Conservation (phyloP, 1,140 invertebrate genomes). For the Lordiphosa clarofinis region DNA sequence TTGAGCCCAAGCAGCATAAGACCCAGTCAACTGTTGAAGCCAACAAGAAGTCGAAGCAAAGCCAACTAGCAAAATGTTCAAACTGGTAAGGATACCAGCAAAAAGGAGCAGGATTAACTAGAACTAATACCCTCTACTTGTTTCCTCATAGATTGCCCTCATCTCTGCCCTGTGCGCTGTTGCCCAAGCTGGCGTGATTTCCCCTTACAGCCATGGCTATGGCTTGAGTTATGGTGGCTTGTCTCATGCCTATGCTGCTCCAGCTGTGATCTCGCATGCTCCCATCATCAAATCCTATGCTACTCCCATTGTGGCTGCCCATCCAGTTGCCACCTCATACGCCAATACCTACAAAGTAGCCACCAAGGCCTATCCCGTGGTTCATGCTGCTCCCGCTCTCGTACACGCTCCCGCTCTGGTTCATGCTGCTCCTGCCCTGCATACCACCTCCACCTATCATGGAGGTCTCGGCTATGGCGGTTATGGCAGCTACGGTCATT, state of each 20-base stretch:
- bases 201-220: slow-evolving; percentile 64
- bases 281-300: slow-evolving; percentile 71
- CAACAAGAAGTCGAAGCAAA: slow-evolving; percentile 49
- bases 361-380: slow-evolving; percentile 69
- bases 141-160: slow-evolving; percentile 54
- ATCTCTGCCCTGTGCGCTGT: slow-evolving; percentile 72
- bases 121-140: not conserved
- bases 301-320: slow-evolving; percentile 73
- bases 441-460: slow-evolving; percentile 71
- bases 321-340: slow-evolving; percentile 81
- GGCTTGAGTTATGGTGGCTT: slow-evolving; percentile 44
- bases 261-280: slow-evolving; percentile 66
- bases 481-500: slow-evolving; percentile 7
- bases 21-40: slow-evolving; percentile 56
- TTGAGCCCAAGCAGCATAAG: slow-evolving; percentile 53
- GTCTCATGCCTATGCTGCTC: slow-evolving; percentile 53
- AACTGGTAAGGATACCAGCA: slow-evolving; percentile 65
- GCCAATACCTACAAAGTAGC: slow-evolving; percentile 83
- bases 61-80: slow-evolving; percentile 70
- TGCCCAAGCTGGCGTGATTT: slow-evolving; percentile 70
- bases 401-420: slow-evolving; percentile 65
- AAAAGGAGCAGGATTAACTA: slow-evolving; percentile 14
- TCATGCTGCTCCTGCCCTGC: slow-evolving; percentile 64
- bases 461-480: slow-evolving; percentile 46
- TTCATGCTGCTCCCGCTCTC: slow-evolving; percentile 69